Evolutionary conservation across 2,113 vertebrate species (phyloP).

Genomic region (Alces alces): DNA sequence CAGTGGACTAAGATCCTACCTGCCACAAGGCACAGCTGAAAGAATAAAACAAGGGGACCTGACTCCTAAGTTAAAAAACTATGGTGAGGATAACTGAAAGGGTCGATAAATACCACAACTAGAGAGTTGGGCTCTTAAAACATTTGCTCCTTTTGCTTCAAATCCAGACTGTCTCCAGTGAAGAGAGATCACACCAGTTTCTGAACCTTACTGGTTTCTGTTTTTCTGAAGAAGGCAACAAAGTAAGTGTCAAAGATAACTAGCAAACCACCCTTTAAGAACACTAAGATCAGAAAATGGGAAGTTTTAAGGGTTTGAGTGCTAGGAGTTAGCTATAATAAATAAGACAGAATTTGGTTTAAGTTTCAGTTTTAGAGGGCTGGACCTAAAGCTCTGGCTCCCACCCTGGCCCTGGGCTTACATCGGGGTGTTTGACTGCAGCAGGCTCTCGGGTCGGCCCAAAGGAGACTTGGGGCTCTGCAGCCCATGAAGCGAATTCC

Average conservation of each 20-base stretch:
- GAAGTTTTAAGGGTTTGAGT: background rate
- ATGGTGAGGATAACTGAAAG: background rate
- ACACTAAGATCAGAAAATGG: background rate
- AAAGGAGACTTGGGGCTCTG: conserved; percentile 70
- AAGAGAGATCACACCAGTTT: background rate
- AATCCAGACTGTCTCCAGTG: background rate
- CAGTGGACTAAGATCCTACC: background rate
- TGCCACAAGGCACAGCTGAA: background rate
- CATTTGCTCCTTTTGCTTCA: background rate
- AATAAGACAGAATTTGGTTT: background rate
- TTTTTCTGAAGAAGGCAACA: background rate
- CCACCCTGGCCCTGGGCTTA: conserved; percentile 65
- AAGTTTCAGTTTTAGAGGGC: background rate
- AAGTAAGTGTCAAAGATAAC: background rate
- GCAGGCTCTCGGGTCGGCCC: conserved; percentile 81
- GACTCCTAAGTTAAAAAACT: background rate
- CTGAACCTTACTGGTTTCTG: background rate
- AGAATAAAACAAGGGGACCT: background rate
- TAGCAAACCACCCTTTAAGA: background rate
- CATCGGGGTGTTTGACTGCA: conserved; percentile 75
- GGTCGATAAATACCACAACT: background rate
- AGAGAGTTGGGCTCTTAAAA: background rate
- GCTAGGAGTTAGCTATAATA: background rate
- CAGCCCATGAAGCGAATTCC: conserved; percentile 88
- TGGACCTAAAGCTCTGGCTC: background rate